Percentiles rank a stretch among this genome's conserved stretches.
Evolutionary conservation across 1,140 invertebrate species (phyloP).

Genomic region (Neodiprion lecontei): DNA sequence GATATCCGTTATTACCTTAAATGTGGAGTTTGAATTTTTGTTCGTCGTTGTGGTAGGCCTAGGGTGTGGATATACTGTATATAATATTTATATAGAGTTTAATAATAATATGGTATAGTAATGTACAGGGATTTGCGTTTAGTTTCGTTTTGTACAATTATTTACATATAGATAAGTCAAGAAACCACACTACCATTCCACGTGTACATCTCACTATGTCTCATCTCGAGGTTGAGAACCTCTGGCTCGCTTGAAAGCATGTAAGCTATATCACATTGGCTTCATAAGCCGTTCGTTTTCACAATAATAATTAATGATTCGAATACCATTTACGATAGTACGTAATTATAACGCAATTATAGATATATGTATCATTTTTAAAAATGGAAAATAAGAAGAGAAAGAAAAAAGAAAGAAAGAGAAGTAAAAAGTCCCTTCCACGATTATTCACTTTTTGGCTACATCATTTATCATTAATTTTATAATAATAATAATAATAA

Average conservation of each 20-base stretch:
- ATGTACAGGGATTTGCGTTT: slow-evolving; percentile 49
- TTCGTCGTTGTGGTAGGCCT: slow-evolving; percentile 19
- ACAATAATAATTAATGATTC: slow-evolving; percentile 37
- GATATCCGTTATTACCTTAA: not conserved
- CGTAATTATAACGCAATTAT: not conserved
- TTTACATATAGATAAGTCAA: slow-evolving; percentile 49
- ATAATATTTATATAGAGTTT: slow-evolving; percentile 35
- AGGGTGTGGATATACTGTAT: slow-evolving; percentile 31
- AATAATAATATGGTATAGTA: slow-evolving; percentile 50
- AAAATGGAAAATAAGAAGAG: not conserved
- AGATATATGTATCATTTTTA: not conserved
- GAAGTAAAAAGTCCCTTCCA: not conserved
- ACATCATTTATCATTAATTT: slow-evolving; percentile 17
- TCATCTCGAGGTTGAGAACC: slow-evolving; percentile 24
- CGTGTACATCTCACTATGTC: slow-evolving; percentile 25
- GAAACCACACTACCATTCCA: slow-evolving; percentile 42
- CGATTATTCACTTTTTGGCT: slow-evolving; percentile 4
- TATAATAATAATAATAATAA: slow-evolving; percentile 12
- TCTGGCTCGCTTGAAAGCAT: slow-evolving; percentile 38
- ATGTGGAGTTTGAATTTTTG: slow-evolving; percentile 29
- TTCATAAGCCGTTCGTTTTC: slow-evolving; percentile 56
- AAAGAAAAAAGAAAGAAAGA: not conserved
- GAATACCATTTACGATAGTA: slow-evolving; percentile 18
- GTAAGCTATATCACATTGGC: slow-evolving; percentile 64
- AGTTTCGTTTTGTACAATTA: slow-evolving; percentile 51